A percentile compares a stretch with the other conserved stretches of the same genome.
phyloP scores from a whole-genome alignment of 2,888 invertebrate species.

The Andrena hattorfiana region DNA sequence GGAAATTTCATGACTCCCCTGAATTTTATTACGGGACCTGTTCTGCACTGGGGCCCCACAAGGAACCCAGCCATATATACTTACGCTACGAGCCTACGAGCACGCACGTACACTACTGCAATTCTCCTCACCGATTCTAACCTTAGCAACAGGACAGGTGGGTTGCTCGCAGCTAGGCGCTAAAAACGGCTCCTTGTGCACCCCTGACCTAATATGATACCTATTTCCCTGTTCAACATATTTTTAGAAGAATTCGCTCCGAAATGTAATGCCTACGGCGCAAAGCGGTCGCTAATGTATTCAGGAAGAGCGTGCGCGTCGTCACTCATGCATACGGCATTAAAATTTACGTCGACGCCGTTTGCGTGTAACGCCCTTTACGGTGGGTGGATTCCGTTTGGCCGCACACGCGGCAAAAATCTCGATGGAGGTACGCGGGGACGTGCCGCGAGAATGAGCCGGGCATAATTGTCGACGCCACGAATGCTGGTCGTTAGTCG shows the following conservation, averaged over 20 bases:
- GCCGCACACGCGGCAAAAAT: neutral
- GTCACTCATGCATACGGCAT: slow-evolving; percentile 7
- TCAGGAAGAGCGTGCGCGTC: neutral
- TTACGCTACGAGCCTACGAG: too few species aligned
- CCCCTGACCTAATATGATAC: too few species aligned
- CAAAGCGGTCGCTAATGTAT: slow-evolving; percentile 6
- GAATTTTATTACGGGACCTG: too few species aligned
- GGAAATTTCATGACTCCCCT: too few species aligned
- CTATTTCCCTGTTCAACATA: neutral
- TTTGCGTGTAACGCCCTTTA: slow-evolving; percentile 12
- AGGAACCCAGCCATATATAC: too few species aligned
- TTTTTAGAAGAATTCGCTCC: neutral
- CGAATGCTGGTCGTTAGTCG: slow-evolving; percentile 51
- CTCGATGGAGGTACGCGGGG: neutral
- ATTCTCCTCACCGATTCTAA: too few species aligned
- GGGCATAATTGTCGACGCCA: slow-evolving; percentile 37
- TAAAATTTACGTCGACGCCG: slow-evolving; percentile 17
- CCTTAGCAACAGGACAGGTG: too few species aligned
- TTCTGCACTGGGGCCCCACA: too few species aligned
- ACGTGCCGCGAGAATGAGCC: slow-evolving; percentile 4
- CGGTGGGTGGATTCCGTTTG: neutral
- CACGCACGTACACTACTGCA: too few species aligned
- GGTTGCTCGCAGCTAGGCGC: too few species aligned
- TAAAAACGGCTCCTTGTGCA: too few species aligned
- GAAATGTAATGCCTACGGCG: neutral